Evolutionary conservation across 1,140 invertebrate species (phyloP).

Genomic region (Palaemon carinicauda): DNA sequence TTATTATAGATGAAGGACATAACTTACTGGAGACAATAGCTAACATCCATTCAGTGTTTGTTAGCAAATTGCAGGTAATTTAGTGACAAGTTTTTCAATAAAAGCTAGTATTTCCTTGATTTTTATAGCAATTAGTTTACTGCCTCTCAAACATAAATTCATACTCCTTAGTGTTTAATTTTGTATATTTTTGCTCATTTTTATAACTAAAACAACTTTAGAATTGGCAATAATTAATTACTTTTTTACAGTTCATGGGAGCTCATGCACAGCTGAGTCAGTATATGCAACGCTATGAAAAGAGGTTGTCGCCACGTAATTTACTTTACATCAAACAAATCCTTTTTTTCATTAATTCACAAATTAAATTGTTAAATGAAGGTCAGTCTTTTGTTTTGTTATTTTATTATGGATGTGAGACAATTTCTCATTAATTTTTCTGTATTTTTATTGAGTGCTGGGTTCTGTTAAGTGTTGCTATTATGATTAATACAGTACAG

Average conservation of each 20-base stretch:
- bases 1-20: slow-evolving; percentile 98
- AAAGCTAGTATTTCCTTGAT: not conserved
- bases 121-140: not conserved
- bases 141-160: not conserved
- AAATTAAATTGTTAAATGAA: slow-evolving; percentile 29
- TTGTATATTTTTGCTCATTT: not conserved
- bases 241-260: slow-evolving; percentile 66
- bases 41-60: slow-evolving; percentile 81
- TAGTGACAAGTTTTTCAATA: not conserved
- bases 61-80: slow-evolving; percentile 72
- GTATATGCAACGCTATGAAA: slow-evolving; percentile 81
- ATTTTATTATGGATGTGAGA: not conserved
- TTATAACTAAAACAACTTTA: not conserved
- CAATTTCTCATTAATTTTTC: too few species aligned
- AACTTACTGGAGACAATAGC: slow-evolving; percentile 92
- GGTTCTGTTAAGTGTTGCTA: too few species aligned
- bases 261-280: slow-evolving; percentile 77
- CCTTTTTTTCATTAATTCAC: slow-evolving; percentile 62
- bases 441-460: too few species aligned
- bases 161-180: too few species aligned
- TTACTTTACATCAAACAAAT: slow-evolving; percentile 86
- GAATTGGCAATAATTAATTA: not conserved
- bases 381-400: slow-evolving; percentile 2
- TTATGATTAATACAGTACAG: too few species aligned
- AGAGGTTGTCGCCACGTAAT: slow-evolving; percentile 82